Evolutionary conservation across 2,797 vertebrate genomes (phyloP).

Genomic region (Rhabdophis nuchalis): DNA sequence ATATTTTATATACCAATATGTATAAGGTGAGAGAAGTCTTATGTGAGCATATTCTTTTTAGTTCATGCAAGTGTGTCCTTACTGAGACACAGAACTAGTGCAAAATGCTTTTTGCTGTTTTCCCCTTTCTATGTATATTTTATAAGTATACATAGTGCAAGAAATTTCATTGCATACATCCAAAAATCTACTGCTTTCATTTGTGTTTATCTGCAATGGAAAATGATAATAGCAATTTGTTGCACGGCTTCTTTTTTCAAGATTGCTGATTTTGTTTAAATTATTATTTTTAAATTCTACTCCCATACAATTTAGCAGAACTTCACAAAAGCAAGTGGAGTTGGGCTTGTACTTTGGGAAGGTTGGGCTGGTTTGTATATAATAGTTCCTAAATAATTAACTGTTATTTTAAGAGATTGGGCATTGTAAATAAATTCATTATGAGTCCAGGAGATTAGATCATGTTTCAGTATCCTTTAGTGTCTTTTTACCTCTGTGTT

Average conservation of each 20-base stretch:
- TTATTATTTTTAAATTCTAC: background rate
- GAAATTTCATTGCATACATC: slow-evolving; percentile 64
- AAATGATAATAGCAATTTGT: slow-evolving; percentile 16
- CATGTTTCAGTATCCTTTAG: background rate
- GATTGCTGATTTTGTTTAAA: background rate
- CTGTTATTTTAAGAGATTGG: background rate
- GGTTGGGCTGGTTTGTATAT: background rate
- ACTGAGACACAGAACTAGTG: slow-evolving; percentile 31
- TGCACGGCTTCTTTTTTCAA: slow-evolving; percentile 41
- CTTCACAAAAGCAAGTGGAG: background rate
- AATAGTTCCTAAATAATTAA: background rate
- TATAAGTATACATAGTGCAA: slow-evolving; percentile 65
- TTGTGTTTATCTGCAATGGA: slow-evolving; percentile 48
- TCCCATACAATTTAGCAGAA: slow-evolving; percentile 21
- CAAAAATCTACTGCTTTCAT: slow-evolving; percentile 57
- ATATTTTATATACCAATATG: slow-evolving; percentile 1
- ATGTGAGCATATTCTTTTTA: slow-evolving; percentile 38
- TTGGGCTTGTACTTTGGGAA: slow-evolving; percentile 12
- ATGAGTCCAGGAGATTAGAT: slow-evolving; percentile 1
- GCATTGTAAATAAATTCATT: background rate
- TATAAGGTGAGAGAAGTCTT: slow-evolving; percentile 43
- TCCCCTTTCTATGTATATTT: slow-evolving; percentile 66
- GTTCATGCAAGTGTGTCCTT: slow-evolving; percentile 38
- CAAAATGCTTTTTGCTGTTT: slow-evolving; percentile 34
- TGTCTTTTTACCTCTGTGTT: background rate